Conservation (phyloP, 2,113 vertebrate genomes). For the Siniperca chuatsi region DNA sequence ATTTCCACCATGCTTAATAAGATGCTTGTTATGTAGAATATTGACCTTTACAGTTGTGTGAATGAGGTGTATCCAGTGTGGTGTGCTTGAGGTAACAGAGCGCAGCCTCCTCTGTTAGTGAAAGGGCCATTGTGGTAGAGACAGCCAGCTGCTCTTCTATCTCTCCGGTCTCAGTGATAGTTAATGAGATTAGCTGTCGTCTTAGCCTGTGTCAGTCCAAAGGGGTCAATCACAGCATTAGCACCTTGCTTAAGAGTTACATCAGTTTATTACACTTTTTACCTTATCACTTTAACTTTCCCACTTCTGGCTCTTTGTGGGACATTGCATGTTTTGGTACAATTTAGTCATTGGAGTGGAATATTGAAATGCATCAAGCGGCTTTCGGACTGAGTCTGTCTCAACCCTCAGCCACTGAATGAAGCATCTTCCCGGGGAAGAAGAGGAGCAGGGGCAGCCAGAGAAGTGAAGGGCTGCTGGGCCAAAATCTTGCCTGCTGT, state of each 20-base stretch:
- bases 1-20: background rate
- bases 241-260: slow-evolving; percentile 68
- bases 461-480: slow-evolving; percentile 60
- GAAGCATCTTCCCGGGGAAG: slow-evolving; percentile 57
- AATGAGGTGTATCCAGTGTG: slow-evolving; percentile 12
- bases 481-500: slow-evolving; percentile 61
- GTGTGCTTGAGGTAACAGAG: slow-evolving; percentile 25
- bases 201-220: slow-evolving; percentile 78
- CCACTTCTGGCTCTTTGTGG: slow-evolving; percentile 6
- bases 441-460: slow-evolving; percentile 56
- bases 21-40: background rate
- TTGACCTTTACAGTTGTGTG: slow-evolving; percentile 26
- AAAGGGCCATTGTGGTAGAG: slow-evolving; percentile 61
- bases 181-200: slow-evolving; percentile 84
- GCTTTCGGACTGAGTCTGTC: slow-evolving; percentile 48
- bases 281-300: slow-evolving; percentile 37
- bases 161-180: slow-evolving; percentile 63
- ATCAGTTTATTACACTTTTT: slow-evolving; percentile 68
- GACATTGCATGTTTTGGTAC: slow-evolving; percentile 31
- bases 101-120: slow-evolving; percentile 54
- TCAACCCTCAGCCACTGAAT: slow-evolving; percentile 59
- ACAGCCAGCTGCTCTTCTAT: slow-evolving; percentile 71
- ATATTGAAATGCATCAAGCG: slow-evolving; percentile 16
- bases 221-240: slow-evolving; percentile 85
- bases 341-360: slow-evolving; percentile 6